Conservation (phyloP, 2,888 invertebrate genomes). For the Cerastoderma edule region DNA sequence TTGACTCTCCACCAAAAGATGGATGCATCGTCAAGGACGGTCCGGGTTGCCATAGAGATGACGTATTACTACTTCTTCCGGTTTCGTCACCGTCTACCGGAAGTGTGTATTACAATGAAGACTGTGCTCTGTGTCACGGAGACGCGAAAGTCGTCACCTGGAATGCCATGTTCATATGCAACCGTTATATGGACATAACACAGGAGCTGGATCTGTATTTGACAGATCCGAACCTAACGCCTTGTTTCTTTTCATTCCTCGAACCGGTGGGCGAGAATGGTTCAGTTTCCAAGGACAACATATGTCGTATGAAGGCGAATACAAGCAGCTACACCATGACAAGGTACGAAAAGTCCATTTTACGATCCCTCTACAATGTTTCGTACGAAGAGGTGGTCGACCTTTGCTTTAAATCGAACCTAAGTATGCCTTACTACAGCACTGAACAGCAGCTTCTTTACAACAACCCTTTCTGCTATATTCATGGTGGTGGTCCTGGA, state of each 20-base stretch:
- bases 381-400: no score
- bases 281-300: no score
- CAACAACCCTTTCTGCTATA: no score
- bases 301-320: no score
- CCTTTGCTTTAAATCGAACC: no score
- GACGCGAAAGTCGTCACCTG: neutral
- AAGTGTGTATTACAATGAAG: neutral
- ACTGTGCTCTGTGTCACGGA: conserved; percentile 10
- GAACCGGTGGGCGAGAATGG: no score
- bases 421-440: no score
- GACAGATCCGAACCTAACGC: neutral
- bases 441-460: no score
- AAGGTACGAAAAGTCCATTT: no score
- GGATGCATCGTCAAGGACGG: neutral
- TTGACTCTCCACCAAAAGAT: neutral
- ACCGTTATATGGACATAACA: neutral
- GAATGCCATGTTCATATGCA: neutral
- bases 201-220: neutral
- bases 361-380: no score
- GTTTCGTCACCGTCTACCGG: neutral
- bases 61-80: neutral
- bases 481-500: no score
- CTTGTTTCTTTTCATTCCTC: neutral
- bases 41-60: neutral
- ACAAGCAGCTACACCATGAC: no score